Evolutionary conservation across 2,888 invertebrate genomes (phyloP), one percentile per base, ranked within the genome.

Genomic region (Hyppa rectilinea): DNA sequence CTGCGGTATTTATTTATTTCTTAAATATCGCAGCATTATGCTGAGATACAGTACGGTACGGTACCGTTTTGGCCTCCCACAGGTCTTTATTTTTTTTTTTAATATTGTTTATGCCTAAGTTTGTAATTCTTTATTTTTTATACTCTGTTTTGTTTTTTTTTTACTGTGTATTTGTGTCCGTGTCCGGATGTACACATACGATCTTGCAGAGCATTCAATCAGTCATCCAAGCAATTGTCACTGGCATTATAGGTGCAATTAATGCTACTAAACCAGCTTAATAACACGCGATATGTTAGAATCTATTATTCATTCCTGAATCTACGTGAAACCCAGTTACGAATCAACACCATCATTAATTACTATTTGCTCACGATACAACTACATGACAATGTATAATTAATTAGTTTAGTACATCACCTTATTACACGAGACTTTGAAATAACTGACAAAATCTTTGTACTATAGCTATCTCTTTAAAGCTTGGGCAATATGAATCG

Each of bases 281-380:
- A 17, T 14, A 52, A n/a, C 50, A 9, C 23, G 29, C 5, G 4
- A 60, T 70, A 60, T 70, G 72, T 52, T 72, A 38, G 40, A 3
- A 71, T 71, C 3, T 31, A 72, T 71, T 71, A 71, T 72, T 61
- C 23, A 71, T 23, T 26, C 4, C 20, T 26, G 1, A 52, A 31
- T 43, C 7, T 53, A 73, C 63, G 6, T 61, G 72, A 45, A 52
- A 71, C 61, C 20, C 7, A 14, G 72, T 71, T 52, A 71, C 36
- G 34, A 61, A 71, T 71, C 70, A 71, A 72, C 70, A 61, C 70
- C 23, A 5, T 38, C 29, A 61, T 38, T 52, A 31, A 72, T 66
- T 65, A 65, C 20, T 43, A 29, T 26, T 58, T 29, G n/a, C 12
- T 49, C 40, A n/a, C 34, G 34, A 36, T 31, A 52, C 36, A 61